Base-by-base conservation (phyloP, 2,797 vertebrate species). In the Platalea minor region DNA sequence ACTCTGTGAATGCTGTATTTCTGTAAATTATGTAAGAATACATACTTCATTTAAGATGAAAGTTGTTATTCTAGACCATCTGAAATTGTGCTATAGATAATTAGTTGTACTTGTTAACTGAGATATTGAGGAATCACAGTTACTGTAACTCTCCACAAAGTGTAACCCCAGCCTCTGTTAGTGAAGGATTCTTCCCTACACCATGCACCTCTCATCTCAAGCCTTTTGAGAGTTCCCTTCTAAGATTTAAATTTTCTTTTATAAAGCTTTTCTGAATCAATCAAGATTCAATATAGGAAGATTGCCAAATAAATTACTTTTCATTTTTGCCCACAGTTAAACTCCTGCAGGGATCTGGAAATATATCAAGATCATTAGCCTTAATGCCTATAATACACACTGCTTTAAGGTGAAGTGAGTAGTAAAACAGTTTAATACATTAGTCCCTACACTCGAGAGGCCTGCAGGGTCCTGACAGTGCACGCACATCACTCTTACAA, bases 291-390 rank as follows among this genome's bases (percentile, higher is more conserved):
- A 89, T 95, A 95, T 5, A 94, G 88, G 61, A 95, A 96, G 69
- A 96, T 48, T 94, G 93, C 75, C 94, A 96, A 93, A 96, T 96
- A 96, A 97, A 97, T 97, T 96, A 92, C 95, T 96, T 95, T 94
- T 95, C 93, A 93, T 93, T 96, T 96, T 90, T 96, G 75, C 90
- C 87, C 85, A 91, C 90, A 93, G 82, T 72, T 96, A 64, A 95
- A 95, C 67, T 94, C 93, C 93, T 89, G 75, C 65, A 85, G 94
- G 93, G 96, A 95, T 77, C 59, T 96, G 91, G 93, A 96, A 96
- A 96, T 94, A 78, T 37, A 96, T 94, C 96, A 97, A 89, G 93
- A 93, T 96, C 96, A 96, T 97, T 97, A 97, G 89, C 70, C 85
- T 91, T 97, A 96, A 96, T 96, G 89, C 78, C 82, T 72, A 17